Evolutionary conservation across 2,888 invertebrate species (phyloP).

Genomic region (Noctua janthina): DNA sequence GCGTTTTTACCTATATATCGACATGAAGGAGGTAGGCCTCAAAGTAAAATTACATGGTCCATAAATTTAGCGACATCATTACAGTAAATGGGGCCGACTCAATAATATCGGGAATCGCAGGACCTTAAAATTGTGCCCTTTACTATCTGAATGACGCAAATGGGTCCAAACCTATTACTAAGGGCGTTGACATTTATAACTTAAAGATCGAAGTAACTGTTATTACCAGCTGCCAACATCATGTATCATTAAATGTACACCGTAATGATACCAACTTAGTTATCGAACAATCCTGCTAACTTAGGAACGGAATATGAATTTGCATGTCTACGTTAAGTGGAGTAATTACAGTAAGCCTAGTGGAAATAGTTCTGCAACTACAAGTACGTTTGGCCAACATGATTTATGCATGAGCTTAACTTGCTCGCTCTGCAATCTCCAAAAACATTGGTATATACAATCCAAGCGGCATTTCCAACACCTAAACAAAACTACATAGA

Average conservation of each 20-base stretch:
- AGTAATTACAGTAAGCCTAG: constrained; percentile 36
- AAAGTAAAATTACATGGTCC: constrained; percentile 32
- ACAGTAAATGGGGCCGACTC: constrained; percentile 36
- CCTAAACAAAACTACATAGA: constrained; percentile 23
- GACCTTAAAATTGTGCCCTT: constrained; percentile 39
- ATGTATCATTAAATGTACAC: constrained; percentile 19
- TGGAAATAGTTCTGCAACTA: constrained; percentile 33
- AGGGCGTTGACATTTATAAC: constrained; percentile 10
- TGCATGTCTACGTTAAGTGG: constrained; percentile 21
- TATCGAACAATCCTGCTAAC: constrained; percentile 2
- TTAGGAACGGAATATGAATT: constrained; percentile 27
- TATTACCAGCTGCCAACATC: constrained; percentile 15
- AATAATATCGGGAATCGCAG: constrained; percentile 36
- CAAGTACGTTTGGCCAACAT: constrained; percentile 18
- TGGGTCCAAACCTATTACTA: constrained; percentile 31
- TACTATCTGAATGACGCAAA: constrained; percentile 42
- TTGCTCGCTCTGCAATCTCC: constrained; percentile 23
- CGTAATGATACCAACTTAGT: constrained; percentile 11
- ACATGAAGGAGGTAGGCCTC: neutral
- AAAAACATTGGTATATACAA: constrained; percentile 38
- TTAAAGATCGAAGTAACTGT: constrained; percentile 29
- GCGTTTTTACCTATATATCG: constrained; percentile 31
- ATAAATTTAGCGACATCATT: constrained; percentile 32
- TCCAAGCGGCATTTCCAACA: constrained; percentile 10
- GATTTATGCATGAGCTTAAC: constrained; percentile 45